Base-by-base conservation (phyloP, 92 coral and sea anemone genomes). In the Umimayanthus chanpuru region DNA sequence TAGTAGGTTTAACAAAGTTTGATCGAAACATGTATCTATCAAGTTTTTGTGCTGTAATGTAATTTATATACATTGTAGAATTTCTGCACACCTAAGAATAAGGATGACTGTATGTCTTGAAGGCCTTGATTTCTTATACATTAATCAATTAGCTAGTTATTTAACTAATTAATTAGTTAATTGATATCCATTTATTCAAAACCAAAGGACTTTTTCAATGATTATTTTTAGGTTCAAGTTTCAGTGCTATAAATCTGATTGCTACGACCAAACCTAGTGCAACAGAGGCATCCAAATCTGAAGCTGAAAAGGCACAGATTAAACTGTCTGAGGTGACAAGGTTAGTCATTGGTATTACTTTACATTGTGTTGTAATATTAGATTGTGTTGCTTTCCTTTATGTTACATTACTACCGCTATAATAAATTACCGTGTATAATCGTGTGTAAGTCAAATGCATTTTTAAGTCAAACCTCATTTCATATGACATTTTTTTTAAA, bases 231-330 rank as follows among this genome's bases (percentile, higher is more conserved):
- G 94, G 88, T 44, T 80, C 92, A 9, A 38, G 78, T 10, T 82
- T 92, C 76, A 86, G 65, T 75, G 87, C 79, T 5, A 72, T 86
- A 53, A 82, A 84, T 30, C 39, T 80, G 76, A 68, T 92, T 26
- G 67, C 88, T 38, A 30, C 88, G 67, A 56, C 85, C 85, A 86
- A 89, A 70, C 81, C 86, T 53, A 81, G 81, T 76, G 10, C 80
- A 26, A 68, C 78, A 47, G 94, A 92, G 44, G 43, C 84, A 5
- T 71, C 84, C 76, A 91, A 89, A 50, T 49, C 86, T 23, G 78
- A 72, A 11, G 9, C 90, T 15, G 87, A 83, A 50, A 83, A 83
- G 66, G 67, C 65, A 21, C 67, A 78, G 29, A 66, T 71, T 36
- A 83, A 83, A 70, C 64, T 83, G 25, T 68, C 87, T 41, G 87